Conservation (phyloP, 2,888 invertebrate genomes). For the Tachina fera region DNA sequence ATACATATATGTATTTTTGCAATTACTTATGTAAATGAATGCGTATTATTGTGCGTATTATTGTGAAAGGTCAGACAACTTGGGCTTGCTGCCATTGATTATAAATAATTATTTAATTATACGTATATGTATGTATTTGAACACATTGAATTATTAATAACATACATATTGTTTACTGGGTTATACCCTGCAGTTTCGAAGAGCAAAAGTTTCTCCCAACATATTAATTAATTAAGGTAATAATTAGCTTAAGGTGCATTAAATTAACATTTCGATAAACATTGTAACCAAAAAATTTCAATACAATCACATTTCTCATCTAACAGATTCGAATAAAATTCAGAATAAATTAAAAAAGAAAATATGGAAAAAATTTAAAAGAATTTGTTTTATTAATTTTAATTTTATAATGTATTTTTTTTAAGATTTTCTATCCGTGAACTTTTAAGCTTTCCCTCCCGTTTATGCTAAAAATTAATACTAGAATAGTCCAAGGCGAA, state of each 20-base stretch:
- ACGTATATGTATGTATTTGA: neutral
- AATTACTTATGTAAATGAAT: conserved; percentile 1
- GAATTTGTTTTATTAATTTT: neutral
- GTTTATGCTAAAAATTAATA: no score
- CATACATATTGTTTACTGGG: conserved; percentile 35
- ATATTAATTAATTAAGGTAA: conserved; percentile 53
- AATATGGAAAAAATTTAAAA: neutral
- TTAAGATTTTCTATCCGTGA: no score
- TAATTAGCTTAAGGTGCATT: conserved; percentile 69
- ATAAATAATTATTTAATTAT: conserved; percentile 17
- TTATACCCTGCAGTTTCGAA: conserved; percentile 29
- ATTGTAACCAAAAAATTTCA: conserved; percentile 74
- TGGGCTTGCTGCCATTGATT: conserved; percentile 34
- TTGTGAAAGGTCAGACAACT: conserved; percentile 12
- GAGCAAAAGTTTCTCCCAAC: conserved; percentile 23
- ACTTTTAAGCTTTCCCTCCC: no score
- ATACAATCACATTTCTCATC: conserved; percentile 39
- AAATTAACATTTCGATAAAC: conserved; percentile 73
- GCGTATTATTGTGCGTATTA: neutral
- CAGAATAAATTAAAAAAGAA: conserved; percentile 24
- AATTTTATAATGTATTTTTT: neutral
- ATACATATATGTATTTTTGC: no score
- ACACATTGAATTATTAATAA: conserved; percentile 27
- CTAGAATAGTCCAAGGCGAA: no score
- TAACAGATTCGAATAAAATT: conserved; percentile 38